Conservation (phyloP, 2,113 vertebrate genomes). For the Amphilophus citrinellus region DNA sequence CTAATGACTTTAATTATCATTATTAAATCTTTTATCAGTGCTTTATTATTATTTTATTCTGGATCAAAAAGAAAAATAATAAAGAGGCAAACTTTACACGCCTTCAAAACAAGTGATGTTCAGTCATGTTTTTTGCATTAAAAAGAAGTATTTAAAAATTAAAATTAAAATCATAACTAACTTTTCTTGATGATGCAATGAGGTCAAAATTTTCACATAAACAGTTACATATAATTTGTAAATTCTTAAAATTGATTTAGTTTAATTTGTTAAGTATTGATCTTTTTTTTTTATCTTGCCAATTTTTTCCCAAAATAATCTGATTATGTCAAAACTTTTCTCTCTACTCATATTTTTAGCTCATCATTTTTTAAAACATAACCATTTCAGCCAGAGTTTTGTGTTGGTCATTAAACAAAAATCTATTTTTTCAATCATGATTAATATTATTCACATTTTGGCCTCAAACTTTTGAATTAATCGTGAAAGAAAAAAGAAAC, state of each 20-base stretch:
- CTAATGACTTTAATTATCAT: not conserved
- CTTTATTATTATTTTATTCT: not conserved
- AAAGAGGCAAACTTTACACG: not conserved
- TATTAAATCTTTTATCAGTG: not conserved
- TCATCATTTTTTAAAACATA: not conserved
- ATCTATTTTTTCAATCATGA: not conserved
- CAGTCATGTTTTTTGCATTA: not conserved
- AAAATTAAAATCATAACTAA: not conserved
- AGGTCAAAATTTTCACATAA: not conserved
- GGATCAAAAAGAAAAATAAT: not conserved
- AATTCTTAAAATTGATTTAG: not conserved
- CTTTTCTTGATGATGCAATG: not conserved
- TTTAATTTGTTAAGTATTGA: fast-evolving
- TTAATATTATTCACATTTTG: not conserved
- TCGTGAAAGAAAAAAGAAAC: not conserved
- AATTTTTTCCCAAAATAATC: not conserved
- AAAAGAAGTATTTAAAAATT: too few species aligned
- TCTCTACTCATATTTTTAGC: not conserved
- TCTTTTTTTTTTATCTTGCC: not conserved
- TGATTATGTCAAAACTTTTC: not conserved
- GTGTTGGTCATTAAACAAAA: not conserved
- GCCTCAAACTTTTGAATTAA: not conserved
- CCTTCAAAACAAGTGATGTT: not conserved
- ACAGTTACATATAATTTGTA: not conserved
- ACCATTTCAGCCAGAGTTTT: not conserved